Evolutionary conservation across 2,888 invertebrate species (phyloP).

Genomic region (Chorisops tibialis): DNA sequence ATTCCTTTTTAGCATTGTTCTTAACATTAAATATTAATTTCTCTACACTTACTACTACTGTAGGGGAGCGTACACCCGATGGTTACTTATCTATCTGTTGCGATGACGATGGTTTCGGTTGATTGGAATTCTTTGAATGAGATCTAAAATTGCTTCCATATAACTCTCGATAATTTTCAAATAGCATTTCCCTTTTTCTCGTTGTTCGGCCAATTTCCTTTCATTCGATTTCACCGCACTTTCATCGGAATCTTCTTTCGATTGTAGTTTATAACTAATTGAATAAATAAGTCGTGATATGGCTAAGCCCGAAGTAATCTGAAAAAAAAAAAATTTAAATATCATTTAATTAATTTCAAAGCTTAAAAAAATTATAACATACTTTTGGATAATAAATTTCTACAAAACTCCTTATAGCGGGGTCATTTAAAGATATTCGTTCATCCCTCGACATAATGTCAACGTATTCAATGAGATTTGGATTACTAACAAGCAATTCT

Average conservation of each 20-base stretch:
- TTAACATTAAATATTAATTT: no score
- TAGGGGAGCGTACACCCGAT: no score
- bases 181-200: constrained; percentile 45
- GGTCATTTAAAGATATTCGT: constrained; percentile 77
- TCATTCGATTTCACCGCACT: constrained; percentile 36
- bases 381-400: constrained; percentile 88
- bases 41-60: no score
- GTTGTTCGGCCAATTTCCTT: constrained; percentile 46
- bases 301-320: constrained; percentile 49
- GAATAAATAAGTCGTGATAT: constrained; percentile 51
- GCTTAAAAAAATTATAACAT: constrained; percentile 26
- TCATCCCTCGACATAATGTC: constrained; percentile 88
- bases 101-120: neutral
- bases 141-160: constrained; percentile 47
- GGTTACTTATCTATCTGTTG: no score
- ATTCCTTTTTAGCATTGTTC: no score
- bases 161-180: constrained; percentile 50
- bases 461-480: constrained; percentile 82
- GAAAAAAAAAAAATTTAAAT: neutral
- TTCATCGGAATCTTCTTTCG: constrained; percentile 51
- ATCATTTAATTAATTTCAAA: neutral
- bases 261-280: constrained; percentile 50
- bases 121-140: constrained; percentile 42
- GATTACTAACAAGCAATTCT: constrained; percentile 75
- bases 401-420: constrained; percentile 81